Base-by-base conservation (phyloP, 2,888 invertebrate species). In the Caenorhabditis panamensis region DNA sequence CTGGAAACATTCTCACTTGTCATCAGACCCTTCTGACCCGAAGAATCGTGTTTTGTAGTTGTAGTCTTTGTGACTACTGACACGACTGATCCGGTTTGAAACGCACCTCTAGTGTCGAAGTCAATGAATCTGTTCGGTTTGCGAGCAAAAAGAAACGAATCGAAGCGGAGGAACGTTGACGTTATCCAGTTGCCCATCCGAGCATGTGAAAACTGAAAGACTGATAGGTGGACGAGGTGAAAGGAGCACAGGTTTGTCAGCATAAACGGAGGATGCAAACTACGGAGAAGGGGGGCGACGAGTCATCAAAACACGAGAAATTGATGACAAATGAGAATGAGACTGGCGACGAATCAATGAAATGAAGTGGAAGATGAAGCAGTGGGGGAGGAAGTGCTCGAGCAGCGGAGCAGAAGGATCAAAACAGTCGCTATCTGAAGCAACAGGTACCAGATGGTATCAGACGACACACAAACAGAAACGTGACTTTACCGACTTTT, bases 161-260 rank as follows among this genome's bases (percentile, higher is more conserved):
- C 80, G 66, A 80, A 75, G 36, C 71, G 64, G 31, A 76, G 61
- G 44, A 80, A 69, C 61, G 71, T 76, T 44, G 79, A 64, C n/a
- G 79, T 64, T 53, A 80, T 41, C 80, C 80, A 80, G 56, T 80
- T 80, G 49, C 80, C 80, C 80, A 80, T 80, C 71, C 69, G 66
- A 58, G 58, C 56, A 63, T 64, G 36, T n/a, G 54, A 24, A 54
- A 31, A 37, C 41, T 5, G 28, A 36, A 28, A 16, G 26, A 47
- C n/a, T 59, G 51, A 41, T 41, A 41, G 13, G 47, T 26, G 22
- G n/a, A 20, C 28, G 31, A 31, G 9, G 31, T 31, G 31, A 31
- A 9, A 9, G 9, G 31, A 31, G 31, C 31, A 31, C 31, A 16
- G 16, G 18, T 66, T 68, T 68, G 68, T 68, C 68, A 68, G 63